A percentile compares a stretch with the other conserved stretches of the same genome.
phyloP scores from a whole-genome alignment of 2,113 vertebrate genomes.

The Agapornis roseicollis region DNA sequence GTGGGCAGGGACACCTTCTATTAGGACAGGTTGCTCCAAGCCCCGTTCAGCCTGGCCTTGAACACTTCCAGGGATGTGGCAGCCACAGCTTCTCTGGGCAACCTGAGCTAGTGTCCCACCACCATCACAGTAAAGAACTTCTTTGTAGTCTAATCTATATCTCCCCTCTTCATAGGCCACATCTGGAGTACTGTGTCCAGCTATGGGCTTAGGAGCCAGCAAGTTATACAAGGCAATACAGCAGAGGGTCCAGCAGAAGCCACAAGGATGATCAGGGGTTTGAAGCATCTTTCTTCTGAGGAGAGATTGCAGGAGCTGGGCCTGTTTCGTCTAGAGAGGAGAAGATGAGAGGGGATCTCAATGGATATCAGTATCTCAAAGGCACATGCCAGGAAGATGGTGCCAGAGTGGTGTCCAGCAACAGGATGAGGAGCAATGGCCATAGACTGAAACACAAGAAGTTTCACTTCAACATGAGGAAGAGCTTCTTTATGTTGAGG shows the following conservation, averaged over 20 bases:
- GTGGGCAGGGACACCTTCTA: neutral
- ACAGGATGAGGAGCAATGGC: neutral
- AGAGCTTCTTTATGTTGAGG: neutral
- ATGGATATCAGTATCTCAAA: neutral
- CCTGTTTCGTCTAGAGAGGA: neutral
- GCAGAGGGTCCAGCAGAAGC: neutral
- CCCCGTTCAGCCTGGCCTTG: neutral
- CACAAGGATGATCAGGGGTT: neutral
- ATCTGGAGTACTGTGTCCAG: neutral
- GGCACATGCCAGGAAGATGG: neutral
- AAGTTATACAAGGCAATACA: neutral
- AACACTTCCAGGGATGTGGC: neutral
- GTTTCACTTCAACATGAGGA: too few relatives aligned
- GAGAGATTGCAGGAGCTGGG: neutral
- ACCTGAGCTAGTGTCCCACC: neutral
- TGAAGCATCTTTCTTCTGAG: neutral
- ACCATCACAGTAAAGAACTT: neutral
- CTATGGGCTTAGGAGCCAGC: neutral
- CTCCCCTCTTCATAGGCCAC: neutral
- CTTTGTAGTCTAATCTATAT: neutral
- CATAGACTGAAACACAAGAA: neutral
- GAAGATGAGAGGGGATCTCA: neutral
- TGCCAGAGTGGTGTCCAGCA: neutral
- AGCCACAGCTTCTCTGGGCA: neutral
- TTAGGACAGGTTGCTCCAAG: neutral